A percentile compares a stretch with the other conserved stretches of the same genome.
Evolutionary conservation across 2,797 vertebrate genomes (phyloP).

Genomic region (Rousettus madagascariensis): DNA sequence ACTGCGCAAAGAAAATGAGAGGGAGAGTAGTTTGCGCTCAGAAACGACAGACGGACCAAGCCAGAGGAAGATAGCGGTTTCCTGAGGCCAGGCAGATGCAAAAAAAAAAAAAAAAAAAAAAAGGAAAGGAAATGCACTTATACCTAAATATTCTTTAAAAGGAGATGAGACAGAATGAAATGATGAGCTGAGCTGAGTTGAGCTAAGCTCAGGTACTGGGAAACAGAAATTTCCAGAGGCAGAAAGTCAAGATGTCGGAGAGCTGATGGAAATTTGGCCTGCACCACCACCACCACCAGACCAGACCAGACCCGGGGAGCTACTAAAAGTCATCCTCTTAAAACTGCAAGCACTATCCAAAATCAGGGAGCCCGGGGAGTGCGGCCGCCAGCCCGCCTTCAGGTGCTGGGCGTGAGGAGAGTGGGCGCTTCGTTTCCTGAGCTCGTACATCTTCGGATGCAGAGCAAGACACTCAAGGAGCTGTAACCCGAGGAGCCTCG

Average conservation of each 20-base stretch:
- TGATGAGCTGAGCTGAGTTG: not conserved
- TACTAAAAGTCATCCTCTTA: not conserved
- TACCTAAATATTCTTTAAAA: not conserved
- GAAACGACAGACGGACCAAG: not conserved
- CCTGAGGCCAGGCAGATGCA: not conserved
- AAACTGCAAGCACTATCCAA: not conserved
- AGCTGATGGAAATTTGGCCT: not conserved
- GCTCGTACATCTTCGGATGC: not conserved
- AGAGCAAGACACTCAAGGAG: not conserved
- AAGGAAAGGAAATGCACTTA: not conserved
- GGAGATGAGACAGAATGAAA: not conserved
- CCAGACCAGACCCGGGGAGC: not conserved
- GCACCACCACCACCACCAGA: not conserved
- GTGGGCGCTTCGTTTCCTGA: not conserved
- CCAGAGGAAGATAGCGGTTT: not conserved
- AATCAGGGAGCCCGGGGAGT: not conserved
- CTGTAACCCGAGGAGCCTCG: not conserved
- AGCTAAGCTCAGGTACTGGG: not conserved
- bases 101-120: not conserved
- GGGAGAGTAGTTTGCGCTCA: not conserved
- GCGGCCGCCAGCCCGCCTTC: rapidly evolving
- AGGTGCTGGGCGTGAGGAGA: rapidly evolving
- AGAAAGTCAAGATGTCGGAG: not conserved
- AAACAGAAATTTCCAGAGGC: not conserved
- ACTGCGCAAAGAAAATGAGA: not conserved